Percentiles rank a stretch among this genome's conserved stretches.
These are phyloP conservation scores for Procambarus virginalis DNA, from an alignment of 1,140 invertebrate species.

Conservation along the genomic window DNA sequence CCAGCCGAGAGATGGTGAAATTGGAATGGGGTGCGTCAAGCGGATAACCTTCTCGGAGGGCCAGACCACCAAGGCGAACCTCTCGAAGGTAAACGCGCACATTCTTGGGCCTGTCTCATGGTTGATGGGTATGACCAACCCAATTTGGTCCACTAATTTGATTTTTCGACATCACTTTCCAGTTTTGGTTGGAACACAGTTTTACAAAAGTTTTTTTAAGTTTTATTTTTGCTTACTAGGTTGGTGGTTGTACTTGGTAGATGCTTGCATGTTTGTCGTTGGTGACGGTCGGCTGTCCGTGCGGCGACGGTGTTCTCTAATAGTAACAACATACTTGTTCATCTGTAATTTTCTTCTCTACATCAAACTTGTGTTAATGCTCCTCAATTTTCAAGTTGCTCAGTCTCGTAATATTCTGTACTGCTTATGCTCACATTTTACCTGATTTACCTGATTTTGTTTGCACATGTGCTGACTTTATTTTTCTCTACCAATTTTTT, in stretches of 20 bases:
- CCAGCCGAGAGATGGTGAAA: constrained; percentile 37
- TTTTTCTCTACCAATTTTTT: no score
- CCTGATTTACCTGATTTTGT: no score
- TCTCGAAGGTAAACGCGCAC: constrained; percentile 53
- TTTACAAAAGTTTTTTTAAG: not conserved
- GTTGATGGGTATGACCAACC: not conserved
- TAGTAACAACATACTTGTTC: no score
- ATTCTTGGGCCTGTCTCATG: constrained; percentile 75
- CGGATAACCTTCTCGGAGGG: constrained; percentile 57
- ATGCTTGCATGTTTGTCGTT: no score
- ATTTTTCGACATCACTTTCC: not conserved
- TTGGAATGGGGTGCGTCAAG: constrained; percentile 47
- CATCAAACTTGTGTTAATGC: no score
- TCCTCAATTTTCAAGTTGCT: no score
- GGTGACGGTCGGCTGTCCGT: no score
- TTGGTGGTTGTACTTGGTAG: not conserved
- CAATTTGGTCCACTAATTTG: not conserved
- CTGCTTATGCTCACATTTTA: no score
- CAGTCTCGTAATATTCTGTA: no score
- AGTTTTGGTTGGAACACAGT: not conserved
- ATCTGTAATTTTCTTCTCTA: no score
- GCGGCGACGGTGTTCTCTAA: no score
- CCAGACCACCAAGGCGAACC: constrained; percentile 52
- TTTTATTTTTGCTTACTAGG: not conserved
- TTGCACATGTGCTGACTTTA: no score